Evolutionary conservation across 2,113 vertebrate species (phyloP), one percentile per base, ranked within the genome.

Genomic region (Callipepla californica): DNA sequence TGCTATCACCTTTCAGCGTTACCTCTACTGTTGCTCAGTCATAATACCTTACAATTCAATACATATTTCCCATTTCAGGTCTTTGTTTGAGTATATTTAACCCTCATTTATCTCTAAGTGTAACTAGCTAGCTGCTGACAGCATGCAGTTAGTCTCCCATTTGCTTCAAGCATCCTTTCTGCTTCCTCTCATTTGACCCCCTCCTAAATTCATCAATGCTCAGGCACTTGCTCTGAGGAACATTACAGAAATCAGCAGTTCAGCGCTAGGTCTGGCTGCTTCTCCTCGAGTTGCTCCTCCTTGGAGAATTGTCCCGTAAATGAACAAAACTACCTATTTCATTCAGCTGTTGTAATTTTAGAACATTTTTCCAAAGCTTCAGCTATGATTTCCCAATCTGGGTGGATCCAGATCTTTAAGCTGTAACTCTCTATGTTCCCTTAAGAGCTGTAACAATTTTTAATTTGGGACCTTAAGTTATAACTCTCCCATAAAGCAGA

Each of bases 381-480:
- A 88, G 61, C 88, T 93, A 70, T 45, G 85, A 92, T 96, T 95
- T 96, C 83, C 65, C 68, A 86, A 75, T 75, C 76, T 96, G 93
- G 80, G 88, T 90, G 93, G 93, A 88, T 84, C 72, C 83, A 78
- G 80, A 90, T 85, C 79, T 77, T 77, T 70, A 50, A 94, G 63
- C 82, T 80, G 72, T 70, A 91, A 92, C 51, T 90, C 82, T 93
- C 80, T 78, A 94, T 57, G 42, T 80, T 96, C 85, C 55, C 92
- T 92, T 77, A 91, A 91, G 92, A 82, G 78, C 72, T 76, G 87
- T 80, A 95, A 83, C 84, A 77, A 61, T 92, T 95, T 95, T 95
- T 93, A 80, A 72, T 90, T 80, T 44, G 61, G 15, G 51, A 36
- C 93, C 57, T 70, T 92, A 63, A 59, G 10, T 82, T 85, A 92